These are phyloP conservation scores for Limnephilus auricula DNA, from an alignment of 2,888 invertebrate species.

Conservation along the genomic window DNA sequence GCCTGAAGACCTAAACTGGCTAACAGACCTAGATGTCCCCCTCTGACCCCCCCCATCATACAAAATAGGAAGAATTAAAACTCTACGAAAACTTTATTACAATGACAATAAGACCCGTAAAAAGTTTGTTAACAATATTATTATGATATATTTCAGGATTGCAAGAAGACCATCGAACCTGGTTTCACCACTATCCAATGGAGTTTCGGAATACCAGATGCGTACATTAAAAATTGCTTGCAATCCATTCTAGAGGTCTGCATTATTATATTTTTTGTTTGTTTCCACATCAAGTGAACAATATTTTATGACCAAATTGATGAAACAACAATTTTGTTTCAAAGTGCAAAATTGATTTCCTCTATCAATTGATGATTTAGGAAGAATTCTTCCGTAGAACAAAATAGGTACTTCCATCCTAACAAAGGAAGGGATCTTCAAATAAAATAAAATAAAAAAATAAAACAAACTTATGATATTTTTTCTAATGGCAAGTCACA, in stretches of 20 bases:
- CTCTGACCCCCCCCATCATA: too few species aligned
- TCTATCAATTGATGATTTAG: not conserved
- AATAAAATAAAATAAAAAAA: too few species aligned
- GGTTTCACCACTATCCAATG: conserved; percentile 85
- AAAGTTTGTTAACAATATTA: not conserved
- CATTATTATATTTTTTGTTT: not conserved
- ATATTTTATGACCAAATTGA: too few species aligned
- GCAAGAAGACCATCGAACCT: conserved; percentile 78
- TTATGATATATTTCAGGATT: conserved; percentile 51
- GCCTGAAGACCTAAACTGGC: too few species aligned
- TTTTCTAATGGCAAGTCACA: not conserved
- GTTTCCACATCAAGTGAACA: too few species aligned
- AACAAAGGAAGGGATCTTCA: not conserved
- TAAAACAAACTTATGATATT: not conserved
- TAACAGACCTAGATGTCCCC: too few species aligned
- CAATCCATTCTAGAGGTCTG: conserved; percentile 80
- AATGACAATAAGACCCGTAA: not conserved
- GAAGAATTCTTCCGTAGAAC: not conserved
- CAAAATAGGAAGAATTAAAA: not conserved
- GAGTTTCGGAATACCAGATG: conserved; percentile 85
- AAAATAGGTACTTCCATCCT: not conserved
- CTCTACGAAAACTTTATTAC: not conserved
- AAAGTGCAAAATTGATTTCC: not conserved
- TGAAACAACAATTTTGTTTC: conserved; percentile 2
- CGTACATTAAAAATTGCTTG: conserved; percentile 84